Percentiles rank a stretch among this genome's conserved stretches.
Conservation (phyloP, 1,140 invertebrate species). For the Aphelenchoides besseyi region DNA sequence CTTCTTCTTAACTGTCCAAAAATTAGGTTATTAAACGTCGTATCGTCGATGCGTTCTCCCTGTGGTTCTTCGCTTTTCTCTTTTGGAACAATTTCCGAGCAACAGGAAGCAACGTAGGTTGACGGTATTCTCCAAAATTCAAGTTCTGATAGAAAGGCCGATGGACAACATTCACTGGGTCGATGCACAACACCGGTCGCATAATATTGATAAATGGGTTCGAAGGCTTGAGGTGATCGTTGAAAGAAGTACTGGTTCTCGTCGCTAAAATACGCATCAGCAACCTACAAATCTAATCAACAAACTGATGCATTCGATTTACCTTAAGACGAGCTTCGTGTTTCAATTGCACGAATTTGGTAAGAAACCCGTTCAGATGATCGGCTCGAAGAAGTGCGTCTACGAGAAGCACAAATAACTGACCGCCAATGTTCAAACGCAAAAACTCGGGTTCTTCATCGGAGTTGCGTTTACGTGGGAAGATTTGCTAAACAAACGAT, state of each 20-base stretch:
- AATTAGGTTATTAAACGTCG: conserved; percentile 57
- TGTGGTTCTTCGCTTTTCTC: conserved; percentile 48
- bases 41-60: conserved; percentile 57
- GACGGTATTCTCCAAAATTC: conserved; percentile 60
- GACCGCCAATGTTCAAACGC: conserved; percentile 57
- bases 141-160: conserved; percentile 56
- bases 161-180: conserved; percentile 59
- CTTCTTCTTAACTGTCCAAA: conserved; percentile 54
- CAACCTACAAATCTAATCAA: conserved; percentile 42
- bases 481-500: conserved; percentile 42
- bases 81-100: conserved; percentile 53
- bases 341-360: conserved; percentile 58
- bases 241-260: conserved; percentile 57
- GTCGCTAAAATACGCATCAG: conserved; percentile 52
- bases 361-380: conserved; percentile 45
- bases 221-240: conserved; percentile 55
- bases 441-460: conserved; percentile 37
- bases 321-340: conserved; percentile 53
- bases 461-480: conserved; percentile 28
- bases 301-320: not conserved
- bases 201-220: conserved; percentile 59
- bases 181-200: conserved; percentile 58
- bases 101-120: conserved; percentile 56
- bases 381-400: conserved; percentile 56
- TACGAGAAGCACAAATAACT: conserved; percentile 47